These are phyloP conservation scores for Athalia rosae DNA, from an alignment of 2,888 invertebrate species.

Conservation along the genomic window DNA sequence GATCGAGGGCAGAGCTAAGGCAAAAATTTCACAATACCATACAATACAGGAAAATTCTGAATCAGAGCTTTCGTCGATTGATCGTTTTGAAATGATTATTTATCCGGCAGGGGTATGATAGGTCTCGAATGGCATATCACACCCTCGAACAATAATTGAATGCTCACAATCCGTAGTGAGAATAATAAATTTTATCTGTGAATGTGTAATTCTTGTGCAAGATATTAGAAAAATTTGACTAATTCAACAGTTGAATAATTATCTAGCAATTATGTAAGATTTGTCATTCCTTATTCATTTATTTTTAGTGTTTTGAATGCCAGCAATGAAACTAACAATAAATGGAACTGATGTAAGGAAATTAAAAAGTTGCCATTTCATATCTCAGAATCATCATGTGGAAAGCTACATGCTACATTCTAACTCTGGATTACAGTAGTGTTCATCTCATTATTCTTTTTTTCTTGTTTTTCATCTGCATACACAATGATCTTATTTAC, in stretches of 20 bases:
- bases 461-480: not conserved
- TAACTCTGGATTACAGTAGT: not conserved
- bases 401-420: not conserved
- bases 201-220: constrained; percentile 28
- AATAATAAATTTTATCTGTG: constrained; percentile 4
- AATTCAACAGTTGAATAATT: constrained; percentile 12
- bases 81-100: not conserved
- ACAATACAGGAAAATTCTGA: not conserved
- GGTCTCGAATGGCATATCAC: not conserved
- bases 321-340: not conserved
- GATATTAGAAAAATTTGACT: constrained; percentile 25
- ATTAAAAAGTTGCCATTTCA: not conserved
- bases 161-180: not conserved
- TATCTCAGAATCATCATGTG: not conserved
- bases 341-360: not conserved
- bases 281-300: not conserved
- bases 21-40: not conserved
- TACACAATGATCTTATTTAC: constrained; percentile 11
- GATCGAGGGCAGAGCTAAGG: not conserved
- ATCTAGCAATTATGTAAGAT: constrained; percentile 4
- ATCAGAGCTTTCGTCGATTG: too few species aligned
- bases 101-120: not conserved
- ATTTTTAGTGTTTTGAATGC: not conserved
- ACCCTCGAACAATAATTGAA: constrained; percentile 19
- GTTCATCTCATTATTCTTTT: not conserved